A percentile compares a stretch with the other conserved stretches of the same genome.
Evolutionary conservation across 2,888 invertebrate species (phyloP).

Genomic region (Pyrrhopygopsis socrates): DNA sequence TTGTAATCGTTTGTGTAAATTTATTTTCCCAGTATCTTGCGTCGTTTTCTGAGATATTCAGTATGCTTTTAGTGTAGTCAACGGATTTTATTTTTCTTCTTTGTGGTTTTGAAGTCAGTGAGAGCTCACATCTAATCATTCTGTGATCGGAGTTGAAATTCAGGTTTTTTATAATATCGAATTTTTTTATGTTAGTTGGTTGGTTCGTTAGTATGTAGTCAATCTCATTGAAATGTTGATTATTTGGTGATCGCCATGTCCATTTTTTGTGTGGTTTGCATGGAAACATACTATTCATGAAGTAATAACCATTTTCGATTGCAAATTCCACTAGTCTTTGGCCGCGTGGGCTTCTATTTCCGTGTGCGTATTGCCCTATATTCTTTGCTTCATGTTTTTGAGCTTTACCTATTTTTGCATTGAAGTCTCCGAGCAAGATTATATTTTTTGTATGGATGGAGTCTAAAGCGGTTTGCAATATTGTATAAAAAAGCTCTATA

Average conservation of each 20-base stretch:
- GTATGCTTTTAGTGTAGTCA: too few relatives aligned
- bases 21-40: too few relatives aligned
- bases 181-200: neutral
- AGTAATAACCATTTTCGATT: constrained; percentile 4
- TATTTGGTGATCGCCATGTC: constrained; percentile 44
- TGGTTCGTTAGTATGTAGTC: constrained; percentile 38
- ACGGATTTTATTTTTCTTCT: too few relatives aligned
- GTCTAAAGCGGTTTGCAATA: constrained; percentile 45
- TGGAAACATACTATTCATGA: constrained; percentile 39
- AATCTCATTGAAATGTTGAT: constrained; percentile 32
- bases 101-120: too few relatives aligned
- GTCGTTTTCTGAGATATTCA: too few relatives aligned
- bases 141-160: too few relatives aligned
- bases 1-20: neutral
- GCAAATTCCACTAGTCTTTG: constrained; percentile 44
- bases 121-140: too few relatives aligned
- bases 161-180: too few relatives aligned
- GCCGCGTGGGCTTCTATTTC: constrained; percentile 59
- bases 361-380: constrained; percentile 48
- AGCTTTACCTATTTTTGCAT: constrained; percentile 56
- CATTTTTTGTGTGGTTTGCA: constrained; percentile 42
- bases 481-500: constrained; percentile 36
- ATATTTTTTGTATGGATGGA: constrained; percentile 41
- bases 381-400: constrained; percentile 44
- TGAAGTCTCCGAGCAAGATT: constrained; percentile 37